Conservation (phyloP, 1,140 invertebrate species). For the Alviniconcha marisindica region DNA sequence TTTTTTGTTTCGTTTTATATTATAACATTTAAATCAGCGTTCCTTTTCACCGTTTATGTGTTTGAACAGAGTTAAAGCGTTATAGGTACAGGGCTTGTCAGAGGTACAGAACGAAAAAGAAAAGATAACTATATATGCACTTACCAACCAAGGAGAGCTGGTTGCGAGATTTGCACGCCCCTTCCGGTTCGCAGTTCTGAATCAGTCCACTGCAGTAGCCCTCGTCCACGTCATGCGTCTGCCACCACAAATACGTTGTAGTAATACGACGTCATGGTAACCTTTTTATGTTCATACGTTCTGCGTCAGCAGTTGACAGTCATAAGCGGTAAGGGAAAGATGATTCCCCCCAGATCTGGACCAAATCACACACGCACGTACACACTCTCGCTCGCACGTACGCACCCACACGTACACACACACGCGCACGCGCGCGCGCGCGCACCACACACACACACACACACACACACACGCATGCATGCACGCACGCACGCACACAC, state of each 20-base stretch:
- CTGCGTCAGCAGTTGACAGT: background rate
- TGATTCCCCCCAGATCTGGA: too few species aligned
- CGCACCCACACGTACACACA: background rate
- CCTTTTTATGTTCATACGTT: background rate
- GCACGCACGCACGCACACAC: constrained; percentile 8
- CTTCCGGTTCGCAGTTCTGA: constrained; percentile 66
- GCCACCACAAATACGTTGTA: constrained; percentile 42
- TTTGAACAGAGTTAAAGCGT: too few species aligned
- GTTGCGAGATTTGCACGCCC: constrained; percentile 49
- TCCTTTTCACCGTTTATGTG: too few species aligned
- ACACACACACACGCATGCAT: constrained; percentile 2
- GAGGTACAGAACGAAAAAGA: too few species aligned
- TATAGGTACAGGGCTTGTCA: too few species aligned
- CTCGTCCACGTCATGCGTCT: constrained; percentile 57
- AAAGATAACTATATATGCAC: too few species aligned
- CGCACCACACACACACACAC: constrained; percentile 1
- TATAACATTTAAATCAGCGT: too few species aligned
- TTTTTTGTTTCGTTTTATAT: too few species aligned
- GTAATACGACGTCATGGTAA: too few species aligned
- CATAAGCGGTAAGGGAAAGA: too few species aligned
- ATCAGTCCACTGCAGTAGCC: constrained; percentile 62
- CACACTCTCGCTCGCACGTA: background rate
- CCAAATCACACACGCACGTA: background rate
- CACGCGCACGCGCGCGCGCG: background rate
- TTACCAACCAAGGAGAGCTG: constrained; percentile 64